These are phyloP conservation scores for Amphipyra berbera DNA, from an alignment of 2,888 invertebrate species.

Conservation along the genomic window DNA sequence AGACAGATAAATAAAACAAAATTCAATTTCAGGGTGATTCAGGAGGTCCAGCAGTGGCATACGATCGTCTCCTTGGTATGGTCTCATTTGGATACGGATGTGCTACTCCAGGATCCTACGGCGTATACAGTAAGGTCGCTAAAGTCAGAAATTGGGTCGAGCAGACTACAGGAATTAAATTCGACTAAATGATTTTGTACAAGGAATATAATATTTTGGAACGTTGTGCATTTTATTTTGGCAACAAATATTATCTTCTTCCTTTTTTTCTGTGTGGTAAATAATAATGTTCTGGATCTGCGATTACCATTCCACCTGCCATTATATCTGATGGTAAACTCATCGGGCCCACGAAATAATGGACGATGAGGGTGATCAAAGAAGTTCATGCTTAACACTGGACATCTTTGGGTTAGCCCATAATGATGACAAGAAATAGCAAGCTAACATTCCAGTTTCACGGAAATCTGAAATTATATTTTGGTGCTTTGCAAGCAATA, in stretches of 20 bases:
- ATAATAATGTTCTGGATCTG: neutral
- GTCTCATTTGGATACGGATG: constrained; percentile 87
- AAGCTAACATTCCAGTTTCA: too few species aligned
- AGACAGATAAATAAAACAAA: neutral
- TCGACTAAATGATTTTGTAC: constrained; percentile 64
- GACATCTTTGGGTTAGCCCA: too few species aligned
- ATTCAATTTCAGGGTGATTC: constrained; percentile 82
- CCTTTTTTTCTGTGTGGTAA: neutral
- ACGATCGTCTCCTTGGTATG: constrained; percentile 81
- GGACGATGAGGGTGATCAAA: too few species aligned
- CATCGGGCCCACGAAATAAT: too few species aligned
- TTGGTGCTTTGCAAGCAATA: too few species aligned
- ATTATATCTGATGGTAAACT: too few species aligned
- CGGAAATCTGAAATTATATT: too few species aligned
- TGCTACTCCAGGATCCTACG: constrained; percentile 83
- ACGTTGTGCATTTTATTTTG: constrained; percentile 34
- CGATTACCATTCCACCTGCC: too few species aligned
- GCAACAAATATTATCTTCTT: neutral
- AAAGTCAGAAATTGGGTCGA: constrained; percentile 83
- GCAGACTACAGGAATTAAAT: constrained; percentile 72
- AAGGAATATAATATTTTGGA: constrained; percentile 43
- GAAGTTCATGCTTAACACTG: too few species aligned
- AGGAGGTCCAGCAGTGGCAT: constrained; percentile 82
- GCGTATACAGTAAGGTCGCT: constrained; percentile 84
- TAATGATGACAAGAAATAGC: too few species aligned